These are phyloP conservation scores for Athripsodes cinereus DNA, from an alignment of 2,888 invertebrate genomes.

Conservation along the genomic window DNA sequence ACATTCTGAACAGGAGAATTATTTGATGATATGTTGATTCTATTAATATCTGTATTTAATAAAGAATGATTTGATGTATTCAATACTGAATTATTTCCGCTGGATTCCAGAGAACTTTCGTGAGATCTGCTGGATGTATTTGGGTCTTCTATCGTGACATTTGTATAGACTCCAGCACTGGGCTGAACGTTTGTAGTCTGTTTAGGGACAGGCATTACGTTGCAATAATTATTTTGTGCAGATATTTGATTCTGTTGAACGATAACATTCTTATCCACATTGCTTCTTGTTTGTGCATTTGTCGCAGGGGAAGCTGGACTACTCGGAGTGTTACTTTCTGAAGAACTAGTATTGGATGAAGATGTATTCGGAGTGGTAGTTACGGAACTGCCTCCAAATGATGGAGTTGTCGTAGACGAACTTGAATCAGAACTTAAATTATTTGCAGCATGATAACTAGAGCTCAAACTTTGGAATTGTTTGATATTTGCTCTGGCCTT, in stretches of 20 bases:
- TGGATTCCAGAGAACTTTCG: slow-evolving; percentile 3
- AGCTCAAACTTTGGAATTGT: slow-evolving; percentile 17
- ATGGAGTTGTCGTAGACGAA: slow-evolving; percentile 59
- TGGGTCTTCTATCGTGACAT: slow-evolving; percentile 13
- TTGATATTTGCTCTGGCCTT: slow-evolving; percentile 11
- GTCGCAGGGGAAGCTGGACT: slow-evolving; percentile 61
- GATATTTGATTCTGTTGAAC: slow-evolving; percentile 1
- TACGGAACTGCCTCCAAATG: slow-evolving; percentile 55
- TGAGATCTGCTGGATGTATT: slow-evolving; percentile 12
- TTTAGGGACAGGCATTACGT: neutral
- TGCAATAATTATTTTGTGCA: slow-evolving; percentile 13
- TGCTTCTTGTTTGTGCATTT: slow-evolving; percentile 23
- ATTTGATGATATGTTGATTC: slow-evolving; percentile 12
- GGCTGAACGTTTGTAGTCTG: slow-evolving; percentile 10
- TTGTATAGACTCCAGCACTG: slow-evolving; percentile 5
- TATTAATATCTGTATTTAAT: slow-evolving; percentile 4
- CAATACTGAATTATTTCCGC: slow-evolving; percentile 5
- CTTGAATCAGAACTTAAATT: slow-evolving; percentile 61
- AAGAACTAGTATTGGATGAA: slow-evolving; percentile 64
- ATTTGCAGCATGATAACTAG: slow-evolving; percentile 32
- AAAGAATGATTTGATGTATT: slow-evolving; percentile 9
- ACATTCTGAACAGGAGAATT: slow-evolving; percentile 20
- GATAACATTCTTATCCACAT: slow-evolving; percentile 1
- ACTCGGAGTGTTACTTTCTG: slow-evolving; percentile 65
- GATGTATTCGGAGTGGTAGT: slow-evolving; percentile 62